phyloP scores from a whole-genome alignment of 2,113 vertebrate species.

The Morone chrysops region DNA sequence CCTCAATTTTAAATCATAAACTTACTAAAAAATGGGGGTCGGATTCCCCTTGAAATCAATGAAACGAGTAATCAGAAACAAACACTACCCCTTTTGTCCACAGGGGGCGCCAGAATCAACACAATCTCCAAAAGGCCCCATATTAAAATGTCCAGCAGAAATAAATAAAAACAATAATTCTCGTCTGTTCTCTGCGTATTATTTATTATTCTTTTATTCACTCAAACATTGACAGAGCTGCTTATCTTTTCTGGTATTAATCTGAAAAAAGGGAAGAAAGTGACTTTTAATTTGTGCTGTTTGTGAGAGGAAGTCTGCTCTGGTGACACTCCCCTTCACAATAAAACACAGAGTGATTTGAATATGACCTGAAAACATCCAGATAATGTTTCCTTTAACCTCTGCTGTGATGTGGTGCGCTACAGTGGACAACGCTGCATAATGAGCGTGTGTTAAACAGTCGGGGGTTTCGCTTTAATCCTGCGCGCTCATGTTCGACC shows the following conservation, averaged over 20 bases:
- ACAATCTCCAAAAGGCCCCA: no score
- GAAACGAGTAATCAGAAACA: no score
- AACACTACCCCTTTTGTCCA: no score
- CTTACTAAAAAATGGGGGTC: no score
- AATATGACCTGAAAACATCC: constrained; percentile 51
- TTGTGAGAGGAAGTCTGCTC: background rate
- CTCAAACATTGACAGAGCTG: no score
- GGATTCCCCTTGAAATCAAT: no score
- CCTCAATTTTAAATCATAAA: no score
- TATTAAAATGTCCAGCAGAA: no score
- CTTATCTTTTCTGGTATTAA: background rate
- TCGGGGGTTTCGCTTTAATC: background rate
- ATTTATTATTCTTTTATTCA: no score
- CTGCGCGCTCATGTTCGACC: constrained; percentile 33
- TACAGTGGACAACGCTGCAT: constrained; percentile 19
- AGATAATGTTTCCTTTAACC: constrained; percentile 20
- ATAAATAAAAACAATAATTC: no score
- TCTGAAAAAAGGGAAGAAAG: background rate
- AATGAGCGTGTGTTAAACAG: constrained; percentile 1
- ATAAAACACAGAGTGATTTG: background rate
- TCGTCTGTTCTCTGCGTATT: no score
- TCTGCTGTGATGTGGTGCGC: constrained; percentile 30
- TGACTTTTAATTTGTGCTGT: background rate
- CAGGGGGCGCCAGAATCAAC: no score
- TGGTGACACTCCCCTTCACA: background rate